A percentile compares a stretch with the other conserved stretches of the same genome.
Evolutionary conservation across 1,140 invertebrate species (phyloP).

Genomic region (Gerris buenoi): DNA sequence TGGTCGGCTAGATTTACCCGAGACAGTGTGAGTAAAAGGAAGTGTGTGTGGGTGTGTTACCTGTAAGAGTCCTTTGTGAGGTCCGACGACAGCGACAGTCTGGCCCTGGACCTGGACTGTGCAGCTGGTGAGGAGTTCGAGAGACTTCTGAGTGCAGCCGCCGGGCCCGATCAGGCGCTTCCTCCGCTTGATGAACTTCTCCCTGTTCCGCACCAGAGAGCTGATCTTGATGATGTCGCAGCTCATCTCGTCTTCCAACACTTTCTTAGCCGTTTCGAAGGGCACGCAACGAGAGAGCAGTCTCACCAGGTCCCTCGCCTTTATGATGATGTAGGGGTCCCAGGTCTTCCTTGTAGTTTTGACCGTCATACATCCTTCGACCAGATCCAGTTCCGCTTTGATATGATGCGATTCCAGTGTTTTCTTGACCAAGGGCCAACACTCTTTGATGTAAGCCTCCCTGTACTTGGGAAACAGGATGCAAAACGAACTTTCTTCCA

Average conservation of each 20-base stretch:
- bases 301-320: constrained; percentile 92
- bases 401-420: constrained; percentile 58
- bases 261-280: constrained; percentile 78
- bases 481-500: constrained; percentile 64
- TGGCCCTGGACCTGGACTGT: constrained; percentile 95
- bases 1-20: too few relatives aligned
- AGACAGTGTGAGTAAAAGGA: too few relatives aligned
- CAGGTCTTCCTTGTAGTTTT: constrained; percentile 92
- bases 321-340: constrained; percentile 96
- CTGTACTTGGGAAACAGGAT: constrained; percentile 80
- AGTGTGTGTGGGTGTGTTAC: constrained; percentile 27
- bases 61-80: constrained; percentile 85
- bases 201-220: constrained; percentile 74
- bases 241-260: constrained; percentile 76
- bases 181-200: constrained; percentile 89
- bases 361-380: constrained; percentile 92
- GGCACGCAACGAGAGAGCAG: constrained; percentile 90
- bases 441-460: constrained; percentile 90
- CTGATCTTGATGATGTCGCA: constrained; percentile 97
- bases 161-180: constrained; percentile 92
- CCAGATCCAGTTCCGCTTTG: constrained; percentile 81
- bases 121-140: constrained; percentile 94
- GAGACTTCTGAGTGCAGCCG: constrained; percentile 91
- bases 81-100: constrained; percentile 91
- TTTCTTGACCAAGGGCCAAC: constrained; percentile 89